Evolutionary conservation across 2,113 vertebrate genomes (phyloP), one percentile per base, ranked within the genome.

Genomic region (Hippocampus abdominalis): DNA sequence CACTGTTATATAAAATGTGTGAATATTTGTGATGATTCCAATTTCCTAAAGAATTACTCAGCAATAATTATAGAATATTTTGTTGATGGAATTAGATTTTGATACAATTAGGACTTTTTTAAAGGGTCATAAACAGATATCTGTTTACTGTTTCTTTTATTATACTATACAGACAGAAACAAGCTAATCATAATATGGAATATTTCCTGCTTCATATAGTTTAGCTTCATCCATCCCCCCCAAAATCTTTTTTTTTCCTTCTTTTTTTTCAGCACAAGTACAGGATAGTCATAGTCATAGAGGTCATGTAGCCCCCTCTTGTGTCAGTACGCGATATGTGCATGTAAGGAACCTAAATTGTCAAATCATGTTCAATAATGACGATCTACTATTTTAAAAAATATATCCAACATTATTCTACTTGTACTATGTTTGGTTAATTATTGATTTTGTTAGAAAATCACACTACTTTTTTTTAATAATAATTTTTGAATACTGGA

Each of bases 241-340:
- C 32, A 44, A 44, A 44, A 10, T 62, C 5, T 18, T 60, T 62
- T 39, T 62, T 39, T 62, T 36, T 8, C 1, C 27, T 57, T 27
- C 15, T 29, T 7, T 16, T 16, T 60, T 18, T 7, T 32, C 39
- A 23, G n/a, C 21, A 40, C 11, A 64, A 40, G 9, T 49, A 49
- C 32, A 20, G 21, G 4, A 6, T 21, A 39, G n/a, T 64, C 32
- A 39, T 61, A 39, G 27, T 60, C 21, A 44, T 25, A 44, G 63
- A 64, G 70, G 59, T 81, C 65, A 69, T 71, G 65, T 74, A 80
- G 70, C 81, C 2, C 87, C 89, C 81, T 88, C 89, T 90, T 80
- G 87, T 87, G 89, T 77, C 36, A 21, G 4, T 3, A 46, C 0
- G 40, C 23, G 11, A 57, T 61, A 73, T 69, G 61, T 84, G 74